phyloP scores from a whole-genome alignment of 2,888 invertebrate genomes.

The Hetaerina titia region DNA sequence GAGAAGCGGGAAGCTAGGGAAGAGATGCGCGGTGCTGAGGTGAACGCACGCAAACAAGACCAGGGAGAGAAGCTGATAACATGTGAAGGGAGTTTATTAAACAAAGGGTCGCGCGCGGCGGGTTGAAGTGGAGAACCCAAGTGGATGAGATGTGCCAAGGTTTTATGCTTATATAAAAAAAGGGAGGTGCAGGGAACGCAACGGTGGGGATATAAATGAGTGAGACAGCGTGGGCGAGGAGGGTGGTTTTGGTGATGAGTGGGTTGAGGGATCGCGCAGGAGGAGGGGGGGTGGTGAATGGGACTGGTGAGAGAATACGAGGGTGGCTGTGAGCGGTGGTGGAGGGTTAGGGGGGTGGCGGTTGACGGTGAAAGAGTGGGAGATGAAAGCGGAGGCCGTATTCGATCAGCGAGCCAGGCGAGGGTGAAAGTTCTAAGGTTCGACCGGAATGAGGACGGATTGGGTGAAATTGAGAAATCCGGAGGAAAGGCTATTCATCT shows the following conservation, averaged over 20 bases:
- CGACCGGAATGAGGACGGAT: too few species aligned
- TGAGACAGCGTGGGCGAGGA: background rate
- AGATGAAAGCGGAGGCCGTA: too few species aligned
- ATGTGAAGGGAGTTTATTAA: slow-evolving; percentile 22
- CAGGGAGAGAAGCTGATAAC: background rate
- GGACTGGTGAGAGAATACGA: background rate
- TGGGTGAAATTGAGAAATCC: too few species aligned
- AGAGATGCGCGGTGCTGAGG: background rate
- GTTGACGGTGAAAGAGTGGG: too few species aligned
- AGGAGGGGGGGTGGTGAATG: too few species aligned
- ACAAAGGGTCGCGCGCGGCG: slow-evolving; percentile 6
- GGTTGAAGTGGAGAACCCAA: background rate
- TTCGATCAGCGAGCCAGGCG: too few species aligned
- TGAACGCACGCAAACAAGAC: background rate
- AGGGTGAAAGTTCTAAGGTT: too few species aligned
- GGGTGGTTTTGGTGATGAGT: background rate
- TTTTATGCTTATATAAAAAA: background rate
- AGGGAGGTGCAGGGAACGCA: background rate
- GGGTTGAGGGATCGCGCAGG: background rate
- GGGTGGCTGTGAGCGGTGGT: background rate
- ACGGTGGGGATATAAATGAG: background rate
- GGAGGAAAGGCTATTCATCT: too few species aligned
- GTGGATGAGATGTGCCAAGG: background rate
- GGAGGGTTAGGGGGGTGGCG: background rate
- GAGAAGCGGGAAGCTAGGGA: background rate